Evolutionary conservation across 2,797 vertebrate species (phyloP), one percentile per base, ranked within the genome.

Genomic region (Coilia nasus): DNA sequence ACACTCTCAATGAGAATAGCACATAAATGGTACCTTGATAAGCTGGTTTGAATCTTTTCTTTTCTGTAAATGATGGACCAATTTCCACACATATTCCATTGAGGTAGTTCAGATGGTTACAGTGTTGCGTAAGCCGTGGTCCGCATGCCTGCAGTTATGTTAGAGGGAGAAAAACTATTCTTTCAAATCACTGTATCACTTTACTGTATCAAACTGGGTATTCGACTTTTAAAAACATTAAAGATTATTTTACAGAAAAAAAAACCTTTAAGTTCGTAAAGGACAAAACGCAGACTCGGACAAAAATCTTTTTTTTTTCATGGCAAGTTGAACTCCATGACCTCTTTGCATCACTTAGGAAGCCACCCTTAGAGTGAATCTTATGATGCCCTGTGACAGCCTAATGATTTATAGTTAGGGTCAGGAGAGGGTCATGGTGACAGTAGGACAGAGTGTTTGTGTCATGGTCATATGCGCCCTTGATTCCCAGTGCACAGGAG

Each of bases 81-180:
- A 91, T 60, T 54, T 90, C 87, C 54, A 91, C 85, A 84, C 92
- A 93, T n/a, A 89, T 15, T 17, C 92, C 91, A n/a, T 92, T 91
- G 41, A 93, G 87, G 83, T 90, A 91, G 81, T 86, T 35, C 15
- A 91, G 85, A 6, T 81, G 83, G n/a, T 89, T 88, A 57, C 92
- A 92, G 7, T 82, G 83, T 12, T 89, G 88, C 23, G 85, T 28
- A 41, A 90, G 84, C 12, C 44, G 91, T 67, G 92, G 92, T 31
- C 91, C 90, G 78, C 92, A 93, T 23, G 90, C 91, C 92, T 93
- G n/a, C 44, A 19, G 81, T 62, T 84, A 9, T 25, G n/a, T 71
- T 6, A 85, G 23, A 87, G 57, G 21, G n/a, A 44, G 59, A 17
- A 23, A 56, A 81, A 81, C 62, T 21, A 10, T 47, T 35, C 31